Evolutionary conservation across 2,797 vertebrate species (phyloP).

Genomic region (Melanogrammus aeglefinus): DNA sequence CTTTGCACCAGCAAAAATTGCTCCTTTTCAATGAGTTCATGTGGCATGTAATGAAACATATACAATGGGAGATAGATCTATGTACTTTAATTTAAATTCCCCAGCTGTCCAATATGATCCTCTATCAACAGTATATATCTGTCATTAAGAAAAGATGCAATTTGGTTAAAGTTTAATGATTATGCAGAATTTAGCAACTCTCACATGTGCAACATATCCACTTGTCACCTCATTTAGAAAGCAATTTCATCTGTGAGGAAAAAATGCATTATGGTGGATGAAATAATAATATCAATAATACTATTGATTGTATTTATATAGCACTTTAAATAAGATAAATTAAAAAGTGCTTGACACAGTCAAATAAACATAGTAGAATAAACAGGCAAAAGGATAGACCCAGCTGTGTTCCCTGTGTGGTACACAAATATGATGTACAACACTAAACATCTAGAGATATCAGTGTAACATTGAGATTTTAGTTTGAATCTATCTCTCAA

Average conservation of each 20-base stretch:
- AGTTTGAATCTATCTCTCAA: neutral
- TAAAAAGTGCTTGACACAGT: neutral
- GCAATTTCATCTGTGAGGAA: neutral
- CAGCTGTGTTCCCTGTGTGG: no score
- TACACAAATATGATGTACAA: no score
- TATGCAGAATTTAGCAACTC: neutral
- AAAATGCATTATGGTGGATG: neutral
- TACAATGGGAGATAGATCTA: neutral
- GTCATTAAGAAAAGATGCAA: neutral
- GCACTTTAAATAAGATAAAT: neutral
- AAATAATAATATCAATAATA: slow-evolving; percentile 3
- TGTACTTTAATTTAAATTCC: neutral
- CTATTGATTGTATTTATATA: neutral
- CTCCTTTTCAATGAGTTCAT: neutral
- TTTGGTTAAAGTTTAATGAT: neutral
- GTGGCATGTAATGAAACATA: neutral
- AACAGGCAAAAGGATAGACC: neutral
- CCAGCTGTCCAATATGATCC: neutral
- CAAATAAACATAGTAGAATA: neutral
- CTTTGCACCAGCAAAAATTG: neutral
- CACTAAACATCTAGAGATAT: neutral
- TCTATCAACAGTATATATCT: neutral
- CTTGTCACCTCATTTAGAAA: neutral
- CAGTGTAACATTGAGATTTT: neutral
- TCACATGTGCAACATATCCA: neutral